A percentile compares a stretch with the other conserved stretches of the same genome.
Conservation (phyloP, 1,140 invertebrate species). For the Macrosteles quadrilineatus region DNA sequence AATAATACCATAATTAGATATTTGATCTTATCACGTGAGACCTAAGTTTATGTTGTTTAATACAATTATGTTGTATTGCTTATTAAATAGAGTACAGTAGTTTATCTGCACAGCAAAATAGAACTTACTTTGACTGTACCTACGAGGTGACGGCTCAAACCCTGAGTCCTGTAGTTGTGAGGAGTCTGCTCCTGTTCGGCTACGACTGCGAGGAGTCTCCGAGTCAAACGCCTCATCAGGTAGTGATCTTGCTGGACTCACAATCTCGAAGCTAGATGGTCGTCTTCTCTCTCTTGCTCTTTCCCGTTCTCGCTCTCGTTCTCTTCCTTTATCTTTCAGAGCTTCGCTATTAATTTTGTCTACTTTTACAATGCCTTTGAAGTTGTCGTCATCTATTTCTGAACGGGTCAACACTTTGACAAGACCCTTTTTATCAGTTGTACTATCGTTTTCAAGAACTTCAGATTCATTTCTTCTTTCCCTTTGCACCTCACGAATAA, state of each 20-base stretch:
- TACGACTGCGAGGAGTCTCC: slow-evolving; percentile 6
- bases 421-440: slow-evolving; percentile 28
- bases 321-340: slow-evolving; percentile 43
- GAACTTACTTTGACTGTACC: slow-evolving; percentile 16
- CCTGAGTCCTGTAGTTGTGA: slow-evolving; percentile 39
- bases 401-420: slow-evolving; percentile 33
- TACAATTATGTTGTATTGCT: too few species aligned
- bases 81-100: too few species aligned
- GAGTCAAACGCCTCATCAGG: slow-evolving; percentile 23
- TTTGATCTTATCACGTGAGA: too few species aligned
- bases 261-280: slow-evolving; percentile 19
- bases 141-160: slow-evolving; percentile 40
- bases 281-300: slow-evolving; percentile 26
- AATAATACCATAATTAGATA: too few species aligned
- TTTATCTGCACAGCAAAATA: too few species aligned
- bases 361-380: slow-evolving; percentile 39
- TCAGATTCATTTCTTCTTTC: slow-evolving; percentile 33
- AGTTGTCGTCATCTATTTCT: slow-evolving; percentile 29
- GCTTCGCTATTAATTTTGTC: slow-evolving; percentile 47
- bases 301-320: slow-evolving; percentile 46
- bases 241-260: slow-evolving; percentile 8
- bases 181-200: slow-evolving; percentile 9
- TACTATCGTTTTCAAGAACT: slow-evolving; percentile 26
- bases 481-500: slow-evolving; percentile 19
- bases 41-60: too few species aligned